Evolutionary conservation across 2,888 invertebrate species (phyloP).

Genomic region (Drosophila neutralis): DNA sequence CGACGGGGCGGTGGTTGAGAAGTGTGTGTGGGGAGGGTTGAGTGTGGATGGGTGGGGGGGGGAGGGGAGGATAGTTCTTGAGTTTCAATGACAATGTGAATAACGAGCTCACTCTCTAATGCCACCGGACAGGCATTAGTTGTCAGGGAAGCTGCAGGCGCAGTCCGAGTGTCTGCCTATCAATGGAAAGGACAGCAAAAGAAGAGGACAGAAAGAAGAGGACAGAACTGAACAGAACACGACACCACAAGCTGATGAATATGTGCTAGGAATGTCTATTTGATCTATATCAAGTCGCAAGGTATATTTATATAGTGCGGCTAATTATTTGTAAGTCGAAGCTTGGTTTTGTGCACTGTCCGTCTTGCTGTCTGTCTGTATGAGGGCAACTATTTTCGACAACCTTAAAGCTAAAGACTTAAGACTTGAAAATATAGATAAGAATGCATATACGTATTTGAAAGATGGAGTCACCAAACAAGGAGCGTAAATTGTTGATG

Average conservation of each 20-base stretch:
- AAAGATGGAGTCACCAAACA: not conserved
- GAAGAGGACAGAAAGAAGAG: slow-evolving; percentile 10
- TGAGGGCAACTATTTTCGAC: not conserved
- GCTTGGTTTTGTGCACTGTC: not conserved
- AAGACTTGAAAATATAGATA: not conserved
- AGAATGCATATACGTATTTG: not conserved
- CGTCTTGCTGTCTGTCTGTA: not conserved
- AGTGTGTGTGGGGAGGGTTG: not conserved
- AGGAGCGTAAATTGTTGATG: not conserved
- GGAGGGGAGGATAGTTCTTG: not conserved
- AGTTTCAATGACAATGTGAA: slow-evolving; percentile 13
- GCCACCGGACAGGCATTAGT: slow-evolving; percentile 16
- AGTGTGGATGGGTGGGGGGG: not conserved
- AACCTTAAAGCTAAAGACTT: not conserved
- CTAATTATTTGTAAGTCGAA: not conserved
- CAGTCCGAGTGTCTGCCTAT: not conserved
- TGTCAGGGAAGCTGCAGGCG: slow-evolving; percentile 26
- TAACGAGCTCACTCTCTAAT: slow-evolving; percentile 42
- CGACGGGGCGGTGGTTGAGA: not conserved
- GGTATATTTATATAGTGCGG: not conserved
- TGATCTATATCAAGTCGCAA: not conserved
- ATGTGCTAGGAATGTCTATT: slow-evolving; percentile 9
- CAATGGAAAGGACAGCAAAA: not conserved
- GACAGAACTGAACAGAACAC: slow-evolving; percentile 10
- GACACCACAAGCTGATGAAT: slow-evolving; percentile 6